Conservation (phyloP, 2,797 vertebrate genomes). For the Cryptoprocta ferox region DNA sequence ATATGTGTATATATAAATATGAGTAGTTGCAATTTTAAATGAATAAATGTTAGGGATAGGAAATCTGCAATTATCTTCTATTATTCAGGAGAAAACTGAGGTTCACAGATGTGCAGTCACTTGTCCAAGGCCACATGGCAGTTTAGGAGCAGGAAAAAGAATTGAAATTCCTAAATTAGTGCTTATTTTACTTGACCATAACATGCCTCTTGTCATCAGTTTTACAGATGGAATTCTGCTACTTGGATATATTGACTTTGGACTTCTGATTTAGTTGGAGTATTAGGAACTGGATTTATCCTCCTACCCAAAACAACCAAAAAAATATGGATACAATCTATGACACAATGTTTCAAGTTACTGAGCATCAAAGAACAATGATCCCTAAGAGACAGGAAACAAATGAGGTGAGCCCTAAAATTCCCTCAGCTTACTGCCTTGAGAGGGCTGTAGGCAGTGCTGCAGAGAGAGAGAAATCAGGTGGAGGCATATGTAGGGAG, state of each 20-base stretch:
- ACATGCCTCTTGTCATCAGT: background rate
- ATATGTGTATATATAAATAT: background rate
- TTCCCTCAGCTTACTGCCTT: background rate
- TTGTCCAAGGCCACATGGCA: background rate
- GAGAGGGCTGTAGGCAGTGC: background rate
- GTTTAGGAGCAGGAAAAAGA: background rate
- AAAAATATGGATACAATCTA: background rate
- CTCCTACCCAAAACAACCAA: background rate
- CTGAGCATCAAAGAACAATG: background rate
- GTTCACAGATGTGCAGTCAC: background rate
- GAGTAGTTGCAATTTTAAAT: background rate
- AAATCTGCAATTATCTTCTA: background rate
- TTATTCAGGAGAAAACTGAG: background rate
- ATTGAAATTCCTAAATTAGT: background rate
- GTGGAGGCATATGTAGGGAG: background rate
- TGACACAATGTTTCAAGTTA: background rate
- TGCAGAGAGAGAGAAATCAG: background rate
- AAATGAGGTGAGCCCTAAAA: background rate
- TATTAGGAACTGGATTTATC: background rate
- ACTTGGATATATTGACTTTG: background rate
- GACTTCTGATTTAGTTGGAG: background rate
- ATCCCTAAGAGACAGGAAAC: background rate
- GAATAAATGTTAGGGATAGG: background rate
- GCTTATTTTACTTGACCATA: background rate
- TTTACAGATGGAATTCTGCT: background rate